Evolutionary conservation across 1,140 invertebrate genomes (phyloP), one percentile per base, ranked within the genome.

Genomic region (Eriosoma lanigerum): DNA sequence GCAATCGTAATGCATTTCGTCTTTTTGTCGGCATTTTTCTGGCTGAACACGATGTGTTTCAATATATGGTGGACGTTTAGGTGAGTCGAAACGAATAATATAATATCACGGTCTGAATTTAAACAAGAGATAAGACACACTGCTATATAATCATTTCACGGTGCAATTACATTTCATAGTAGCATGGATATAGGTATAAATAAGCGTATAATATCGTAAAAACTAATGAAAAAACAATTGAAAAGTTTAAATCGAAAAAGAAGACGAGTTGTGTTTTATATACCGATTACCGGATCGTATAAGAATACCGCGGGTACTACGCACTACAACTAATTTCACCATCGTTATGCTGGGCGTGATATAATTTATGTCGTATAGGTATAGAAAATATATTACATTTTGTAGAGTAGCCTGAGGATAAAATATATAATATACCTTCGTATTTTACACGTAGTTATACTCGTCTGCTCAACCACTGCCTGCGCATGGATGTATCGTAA

Each of bases 31-130:
- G 94, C 96, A 81, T 98, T 98, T 89, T 96, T 96, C 86, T 98
- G 96, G 96, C 92, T 98, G 81, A 95, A 94, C 87, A 94, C 94
- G 54, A 96, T 97, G 93, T 95, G 95, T 86, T 95, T 96, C 87
- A 96, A 97, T 87, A 95, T 96, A 85, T 96, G 94, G 92, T 94
- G 94, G 90, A 96, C 95, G 17, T 94, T 94, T 86, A 83, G 84
- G 84, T 85, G 62, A 83, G 83, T 81, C 9, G 17, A 72, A 72
- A 72, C 10, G 17, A 72, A 62, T 26, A 26, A 50, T 70, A 70
- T 70, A 50, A 70, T 66, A 32, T 32, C 17, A 15, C 44, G 13
- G 4, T 44, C 21, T n/a, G 64, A 1, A 15, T 68, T n/a, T 46
- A 68, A 68, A 68, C 21, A 38, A 46, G 32, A 38, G 32, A 68